Base-by-base conservation (phyloP, 2,113 vertebrate genomes). In the Stigmatopora nigra region DNA sequence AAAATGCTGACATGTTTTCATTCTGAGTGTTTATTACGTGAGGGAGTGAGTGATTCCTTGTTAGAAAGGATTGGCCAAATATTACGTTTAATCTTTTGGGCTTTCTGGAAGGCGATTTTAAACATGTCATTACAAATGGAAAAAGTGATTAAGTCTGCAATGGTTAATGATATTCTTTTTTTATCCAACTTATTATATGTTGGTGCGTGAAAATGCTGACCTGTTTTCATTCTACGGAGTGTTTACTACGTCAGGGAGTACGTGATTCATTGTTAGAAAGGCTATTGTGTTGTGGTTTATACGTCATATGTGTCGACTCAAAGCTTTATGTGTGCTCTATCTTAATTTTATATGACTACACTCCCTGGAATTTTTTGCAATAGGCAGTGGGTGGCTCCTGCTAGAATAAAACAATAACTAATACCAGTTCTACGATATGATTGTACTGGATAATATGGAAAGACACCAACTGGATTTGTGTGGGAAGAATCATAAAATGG, bases 241-340 rank as follows among this genome's bases (percentile, higher is more conserved):
- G 64, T 63, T 64, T 35, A 12, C 19, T 53, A 47, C 49, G 5
- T 51, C 7, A 52, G 20, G 47, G 65, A 9, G 45, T 68, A 47
- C 38, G 12, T 51, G 75, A 65, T 31, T 77, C 53, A 6, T 16
- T 75, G 67, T 61, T 49, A 58, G 41, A 66, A 20, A 10, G 48
- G 19, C 57, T 49, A 47, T 63, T 55, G 9, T 74, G 70, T 68
- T 76, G 70, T 57, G 12, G 75, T 56, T 63, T 64, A 22, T 6
- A 36, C 53, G 19, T 60, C 36, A 3, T 53, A 61, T 49, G 61
- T 41, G 1, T 61, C 31, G 75, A 71, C 13, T 76, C 69, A 71
- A 67, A 68, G 70, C 61, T 72, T 48, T 57, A 12, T 13, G 53
- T 55, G 59, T n/a, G 11, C 22, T 15, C 22, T 4, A 9, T 17